Conservation (phyloP, 2,888 invertebrate species). For the Masnerella sp. region DNA sequence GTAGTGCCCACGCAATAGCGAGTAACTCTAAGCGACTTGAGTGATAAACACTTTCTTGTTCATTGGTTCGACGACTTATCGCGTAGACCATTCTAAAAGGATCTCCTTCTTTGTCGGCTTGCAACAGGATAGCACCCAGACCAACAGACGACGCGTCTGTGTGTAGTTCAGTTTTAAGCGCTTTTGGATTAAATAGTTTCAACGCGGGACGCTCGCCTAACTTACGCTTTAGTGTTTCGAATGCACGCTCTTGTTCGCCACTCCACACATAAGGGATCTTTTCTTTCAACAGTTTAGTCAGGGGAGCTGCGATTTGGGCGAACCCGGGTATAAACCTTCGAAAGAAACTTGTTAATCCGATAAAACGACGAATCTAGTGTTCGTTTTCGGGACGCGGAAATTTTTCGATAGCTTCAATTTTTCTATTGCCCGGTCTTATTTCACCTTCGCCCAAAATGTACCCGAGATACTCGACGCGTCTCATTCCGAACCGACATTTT, state of each 20-base stretch:
- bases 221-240: not conserved
- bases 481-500: constrained; percentile 18
- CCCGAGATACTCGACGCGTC: constrained; percentile 24
- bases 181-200: constrained; percentile 5
- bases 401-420: constrained; percentile 19
- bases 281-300: not conserved
- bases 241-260: not conserved
- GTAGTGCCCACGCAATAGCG: no score
- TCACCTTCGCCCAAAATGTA: constrained; percentile 10
- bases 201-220: not conserved
- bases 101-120: not conserved
- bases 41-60: no score
- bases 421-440: constrained; percentile 25
- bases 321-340: constrained; percentile 3
- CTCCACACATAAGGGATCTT: not conserved
- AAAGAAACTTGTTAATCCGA: constrained; percentile 14
- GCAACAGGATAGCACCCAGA: constrained; percentile 10
- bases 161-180: constrained; percentile 4
- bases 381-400: constrained; percentile 21
- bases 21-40: no score
- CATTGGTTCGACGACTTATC: constrained; percentile 26
- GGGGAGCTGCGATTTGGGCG: not conserved
- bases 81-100: constrained; percentile 16
- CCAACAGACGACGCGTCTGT: not conserved
- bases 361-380: constrained; percentile 4